These are phyloP conservation scores for Pseudachorutes palmiensis DNA, from an alignment of 1,140 invertebrate species.

Conservation along the genomic window DNA sequence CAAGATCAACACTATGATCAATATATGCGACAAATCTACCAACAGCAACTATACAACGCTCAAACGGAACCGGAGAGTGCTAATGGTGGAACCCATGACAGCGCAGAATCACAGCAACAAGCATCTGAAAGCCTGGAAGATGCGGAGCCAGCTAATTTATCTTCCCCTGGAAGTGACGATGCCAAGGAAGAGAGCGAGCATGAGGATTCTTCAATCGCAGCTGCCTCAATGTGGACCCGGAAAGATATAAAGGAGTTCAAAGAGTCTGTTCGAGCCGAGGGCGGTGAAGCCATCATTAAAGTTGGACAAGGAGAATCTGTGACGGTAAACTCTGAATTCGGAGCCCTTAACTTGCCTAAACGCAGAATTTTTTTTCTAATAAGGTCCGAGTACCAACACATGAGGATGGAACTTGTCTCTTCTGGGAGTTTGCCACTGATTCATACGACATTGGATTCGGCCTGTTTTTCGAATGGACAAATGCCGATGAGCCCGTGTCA, in stretches of 20 bases:
- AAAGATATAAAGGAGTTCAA: slow-evolving; percentile 89
- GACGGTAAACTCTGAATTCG: slow-evolving; percentile 54
- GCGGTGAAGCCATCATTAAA: slow-evolving; percentile 85
- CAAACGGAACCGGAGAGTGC: neutral
- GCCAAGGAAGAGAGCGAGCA: slow-evolving; percentile 34
- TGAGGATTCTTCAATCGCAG: slow-evolving; percentile 49
- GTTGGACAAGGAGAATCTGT: slow-evolving; percentile 96
- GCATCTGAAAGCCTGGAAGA: neutral
- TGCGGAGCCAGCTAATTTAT: neutral
- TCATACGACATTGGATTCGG: slow-evolving; percentile 98
- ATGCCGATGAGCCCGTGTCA: slow-evolving; percentile 54
- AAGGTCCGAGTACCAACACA: slow-evolving; percentile 91
- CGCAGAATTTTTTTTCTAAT: slow-evolving; percentile 24
- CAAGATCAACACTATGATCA: slow-evolving; percentile 98
- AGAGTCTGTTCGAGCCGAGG: slow-evolving; percentile 70
- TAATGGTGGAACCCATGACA: slow-evolving; percentile 19
- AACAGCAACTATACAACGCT: slow-evolving; percentile 48
- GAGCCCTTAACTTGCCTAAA: too few relatives aligned
- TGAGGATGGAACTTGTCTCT: slow-evolving; percentile 83
- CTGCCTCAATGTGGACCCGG: slow-evolving; percentile 90
- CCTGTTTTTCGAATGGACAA: slow-evolving; percentile 96
- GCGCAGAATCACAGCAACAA: neutral
- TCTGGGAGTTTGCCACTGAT: slow-evolving; percentile 99
- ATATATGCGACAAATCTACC: slow-evolving; percentile 82
- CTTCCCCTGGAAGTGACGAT: slow-evolving; percentile 27